Conservation (phyloP, 2,113 vertebrate genomes). For the Trichechus manatus region DNA sequence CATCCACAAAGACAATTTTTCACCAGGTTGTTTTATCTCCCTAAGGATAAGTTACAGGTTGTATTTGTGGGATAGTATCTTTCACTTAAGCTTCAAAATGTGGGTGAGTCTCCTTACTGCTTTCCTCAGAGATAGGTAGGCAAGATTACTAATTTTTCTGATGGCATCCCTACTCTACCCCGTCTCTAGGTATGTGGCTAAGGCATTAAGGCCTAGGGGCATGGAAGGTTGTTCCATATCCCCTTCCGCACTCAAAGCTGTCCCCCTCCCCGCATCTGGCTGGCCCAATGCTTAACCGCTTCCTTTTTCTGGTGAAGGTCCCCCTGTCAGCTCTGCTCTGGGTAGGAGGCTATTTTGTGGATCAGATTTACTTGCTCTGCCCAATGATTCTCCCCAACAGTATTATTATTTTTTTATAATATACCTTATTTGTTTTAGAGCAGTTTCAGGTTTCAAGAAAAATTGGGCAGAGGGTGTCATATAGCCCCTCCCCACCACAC, state of each 20-base stretch:
- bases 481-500: neutral
- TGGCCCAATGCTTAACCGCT: no score
- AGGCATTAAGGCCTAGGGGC: neutral
- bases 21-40: neutral
- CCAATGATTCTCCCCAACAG: neutral
- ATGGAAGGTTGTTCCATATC: neutral
- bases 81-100: no score
- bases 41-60: neutral
- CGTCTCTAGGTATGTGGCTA: neutral
- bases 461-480: neutral
- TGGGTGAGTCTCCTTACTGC: neutral
- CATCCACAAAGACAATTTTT: neutral
- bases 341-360: neutral
- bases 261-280: no score
- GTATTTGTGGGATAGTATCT: neutral
- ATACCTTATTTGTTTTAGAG: neutral
- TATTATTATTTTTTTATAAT: no score
- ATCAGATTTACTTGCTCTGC: neutral
- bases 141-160: neutral
- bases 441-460: neutral
- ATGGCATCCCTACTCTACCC: neutral
- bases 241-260: neutral
- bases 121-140: no score
- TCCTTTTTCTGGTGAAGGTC: neutral
- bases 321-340: neutral